These are phyloP conservation scores for Andrena chrysosceles DNA, from an alignment of 2,888 invertebrate species.

Conservation along the genomic window DNA sequence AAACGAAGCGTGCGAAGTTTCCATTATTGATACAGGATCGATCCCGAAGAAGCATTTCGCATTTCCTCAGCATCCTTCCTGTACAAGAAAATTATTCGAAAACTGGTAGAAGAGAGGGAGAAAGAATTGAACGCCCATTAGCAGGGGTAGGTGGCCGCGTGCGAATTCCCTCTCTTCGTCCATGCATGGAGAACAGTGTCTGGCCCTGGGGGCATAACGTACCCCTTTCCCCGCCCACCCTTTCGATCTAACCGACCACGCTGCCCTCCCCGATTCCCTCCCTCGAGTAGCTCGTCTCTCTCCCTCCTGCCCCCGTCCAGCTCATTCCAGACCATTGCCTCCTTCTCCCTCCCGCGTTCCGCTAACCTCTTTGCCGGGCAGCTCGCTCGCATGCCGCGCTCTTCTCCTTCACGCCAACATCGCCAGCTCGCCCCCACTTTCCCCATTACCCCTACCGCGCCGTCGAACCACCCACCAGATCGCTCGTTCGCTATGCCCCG, in stretches of 20 bases:
- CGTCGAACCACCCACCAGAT: constrained; percentile 69
- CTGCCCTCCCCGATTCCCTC: constrained; percentile 63
- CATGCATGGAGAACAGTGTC: constrained; percentile 54
- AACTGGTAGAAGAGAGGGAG: neutral
- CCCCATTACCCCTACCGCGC: constrained; percentile 34
- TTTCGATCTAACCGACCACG: constrained; percentile 58
- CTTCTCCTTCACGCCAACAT: constrained; percentile 46
- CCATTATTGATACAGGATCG: no score
- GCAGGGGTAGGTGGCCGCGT: constrained; percentile 63
- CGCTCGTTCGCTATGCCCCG: constrained; percentile 60
- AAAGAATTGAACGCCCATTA: constrained; percentile 35
- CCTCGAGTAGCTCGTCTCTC: constrained; percentile 41
- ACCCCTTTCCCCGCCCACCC: constrained; percentile 66
- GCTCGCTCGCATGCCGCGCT: constrained; percentile 18
- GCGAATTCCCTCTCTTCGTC: constrained; percentile 62
- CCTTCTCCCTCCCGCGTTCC: constrained; percentile 41
- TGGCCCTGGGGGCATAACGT: constrained; percentile 61
- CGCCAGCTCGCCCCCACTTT: constrained; percentile 40
- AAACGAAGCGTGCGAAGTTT: no score
- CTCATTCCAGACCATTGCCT: constrained; percentile 56
- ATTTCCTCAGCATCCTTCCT: no score
- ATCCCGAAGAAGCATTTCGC: no score
- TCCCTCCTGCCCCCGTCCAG: constrained; percentile 42
- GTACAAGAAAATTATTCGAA: constrained; percentile 7
- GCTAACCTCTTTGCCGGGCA: constrained; percentile 40